Conservation (phyloP, 2,888 invertebrate genomes). For the Arge pagana region DNA sequence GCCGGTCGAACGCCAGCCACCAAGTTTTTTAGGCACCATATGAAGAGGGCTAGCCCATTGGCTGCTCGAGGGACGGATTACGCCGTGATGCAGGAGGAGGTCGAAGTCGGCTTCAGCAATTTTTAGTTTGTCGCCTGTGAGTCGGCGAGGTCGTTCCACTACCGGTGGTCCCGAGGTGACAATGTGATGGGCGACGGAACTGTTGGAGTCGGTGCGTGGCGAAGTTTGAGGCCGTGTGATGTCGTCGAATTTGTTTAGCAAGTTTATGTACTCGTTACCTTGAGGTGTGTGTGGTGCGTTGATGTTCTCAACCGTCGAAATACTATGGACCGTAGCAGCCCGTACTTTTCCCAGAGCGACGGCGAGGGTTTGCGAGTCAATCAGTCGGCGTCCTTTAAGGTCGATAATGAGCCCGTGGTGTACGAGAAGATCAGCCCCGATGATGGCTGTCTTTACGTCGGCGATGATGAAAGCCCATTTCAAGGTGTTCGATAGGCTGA, state of each 20-base stretch:
- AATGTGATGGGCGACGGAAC: slow-evolving; percentile 16
- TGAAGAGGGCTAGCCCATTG: slow-evolving; percentile 28
- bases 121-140: neutral
- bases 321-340: too few species aligned
- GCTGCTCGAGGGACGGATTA: slow-evolving; percentile 19
- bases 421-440: slow-evolving; percentile 23
- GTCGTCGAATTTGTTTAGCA: too few species aligned
- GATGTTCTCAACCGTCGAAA: too few species aligned
- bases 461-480: slow-evolving; percentile 26
- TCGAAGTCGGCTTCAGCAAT: slow-evolving; percentile 3
- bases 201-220: too few species aligned
- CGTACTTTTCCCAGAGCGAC: too few species aligned
- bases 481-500: slow-evolving; percentile 22
- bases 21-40: slow-evolving; percentile 16
- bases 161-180: neutral
- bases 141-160: neutral
- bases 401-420: slow-evolving; percentile 19
- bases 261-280: too few species aligned
- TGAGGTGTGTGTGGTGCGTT: too few species aligned
- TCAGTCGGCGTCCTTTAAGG: slow-evolving; percentile 7
- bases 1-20: slow-evolving; percentile 17
- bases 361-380: too few species aligned
- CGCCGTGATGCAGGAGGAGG: slow-evolving; percentile 9
- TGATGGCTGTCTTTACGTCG: slow-evolving; percentile 13
- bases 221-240: too few species aligned